These are phyloP conservation scores for Rhinichthys osculus DNA, from an alignment of 2,797 vertebrate genomes.

Conservation along the genomic window DNA sequence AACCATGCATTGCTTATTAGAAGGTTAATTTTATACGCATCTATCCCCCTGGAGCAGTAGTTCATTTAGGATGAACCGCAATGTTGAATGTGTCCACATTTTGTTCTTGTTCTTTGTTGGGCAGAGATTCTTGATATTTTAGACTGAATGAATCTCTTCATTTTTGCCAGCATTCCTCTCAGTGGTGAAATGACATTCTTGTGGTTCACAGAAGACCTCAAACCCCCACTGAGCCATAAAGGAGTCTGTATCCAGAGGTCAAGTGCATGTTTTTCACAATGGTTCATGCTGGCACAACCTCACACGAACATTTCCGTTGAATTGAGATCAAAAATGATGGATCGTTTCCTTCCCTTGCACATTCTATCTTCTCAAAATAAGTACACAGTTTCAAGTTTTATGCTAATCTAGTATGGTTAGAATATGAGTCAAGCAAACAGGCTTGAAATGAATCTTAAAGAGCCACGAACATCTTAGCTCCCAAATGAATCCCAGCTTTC, in stretches of 20 bases:
- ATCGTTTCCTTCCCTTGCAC: conserved; percentile 42
- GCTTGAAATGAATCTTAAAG: conserved; percentile 11
- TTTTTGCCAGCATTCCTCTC: conserved; percentile 11
- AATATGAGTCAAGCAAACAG: not conserved
- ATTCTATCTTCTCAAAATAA: conserved; percentile 20
- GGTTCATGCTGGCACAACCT: conserved; percentile 50
- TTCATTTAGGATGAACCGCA: not conserved
- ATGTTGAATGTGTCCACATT: not conserved
- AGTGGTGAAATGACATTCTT: conserved; percentile 36
- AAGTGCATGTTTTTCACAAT: conserved; percentile 52
- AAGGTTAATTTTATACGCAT: not conserved
- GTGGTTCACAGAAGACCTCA: conserved; percentile 39
- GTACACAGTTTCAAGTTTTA: conserved; percentile 21
- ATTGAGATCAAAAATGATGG: conserved; percentile 49
- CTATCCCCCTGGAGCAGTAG: not conserved
- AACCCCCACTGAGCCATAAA: conserved; percentile 41
- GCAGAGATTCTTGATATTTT: not conserved
- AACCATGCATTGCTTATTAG: conserved; percentile 3
- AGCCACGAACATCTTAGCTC: conserved; percentile 6
- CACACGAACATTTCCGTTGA: conserved; percentile 46
- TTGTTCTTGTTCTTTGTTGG: not conserved
- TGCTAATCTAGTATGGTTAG: conserved; percentile 26
- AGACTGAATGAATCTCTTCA: conserved; percentile 10
- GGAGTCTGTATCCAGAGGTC: conserved; percentile 48
- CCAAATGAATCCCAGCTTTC: conserved; percentile 19